phyloP scores from a whole-genome alignment of 2,113 vertebrate genomes.

The Megaleporinus macrocephalus region DNA sequence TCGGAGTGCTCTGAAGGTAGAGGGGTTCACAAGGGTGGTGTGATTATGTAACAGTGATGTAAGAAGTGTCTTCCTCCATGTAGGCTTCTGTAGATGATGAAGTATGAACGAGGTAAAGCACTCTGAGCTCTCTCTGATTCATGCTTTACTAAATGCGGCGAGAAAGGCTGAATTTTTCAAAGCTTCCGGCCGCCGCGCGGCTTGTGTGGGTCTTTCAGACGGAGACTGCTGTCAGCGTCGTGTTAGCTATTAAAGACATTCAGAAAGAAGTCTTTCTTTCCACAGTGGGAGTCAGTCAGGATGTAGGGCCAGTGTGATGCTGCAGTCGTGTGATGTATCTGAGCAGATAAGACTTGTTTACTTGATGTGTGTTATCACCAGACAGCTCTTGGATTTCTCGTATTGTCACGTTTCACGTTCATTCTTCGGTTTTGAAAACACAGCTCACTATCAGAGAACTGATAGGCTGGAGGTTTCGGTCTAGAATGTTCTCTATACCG shows the following conservation, averaged over 20 bases:
- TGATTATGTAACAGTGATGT: conserved; percentile 32
- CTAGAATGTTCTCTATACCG: neutral
- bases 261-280: neutral
- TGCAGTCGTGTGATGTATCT: neutral
- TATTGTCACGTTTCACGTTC: neutral
- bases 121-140: neutral
- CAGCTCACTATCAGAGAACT: neutral
- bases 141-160: neutral
- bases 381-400: neutral
- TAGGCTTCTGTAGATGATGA: neutral
- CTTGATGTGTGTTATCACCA: neutral
- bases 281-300: neutral
- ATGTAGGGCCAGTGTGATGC: neutral
- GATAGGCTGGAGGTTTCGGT: neutral
- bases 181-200: neutral
- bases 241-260: neutral
- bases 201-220: neutral
- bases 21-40: neutral
- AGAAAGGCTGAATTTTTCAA: neutral
- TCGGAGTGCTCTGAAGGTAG: neutral
- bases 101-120: neutral
- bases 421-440: neutral
- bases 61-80: neutral
- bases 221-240: neutral
- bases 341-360: neutral